Evolutionary conservation across 2,888 invertebrate genomes (phyloP).

Genomic region (Hesperia comma): DNA sequence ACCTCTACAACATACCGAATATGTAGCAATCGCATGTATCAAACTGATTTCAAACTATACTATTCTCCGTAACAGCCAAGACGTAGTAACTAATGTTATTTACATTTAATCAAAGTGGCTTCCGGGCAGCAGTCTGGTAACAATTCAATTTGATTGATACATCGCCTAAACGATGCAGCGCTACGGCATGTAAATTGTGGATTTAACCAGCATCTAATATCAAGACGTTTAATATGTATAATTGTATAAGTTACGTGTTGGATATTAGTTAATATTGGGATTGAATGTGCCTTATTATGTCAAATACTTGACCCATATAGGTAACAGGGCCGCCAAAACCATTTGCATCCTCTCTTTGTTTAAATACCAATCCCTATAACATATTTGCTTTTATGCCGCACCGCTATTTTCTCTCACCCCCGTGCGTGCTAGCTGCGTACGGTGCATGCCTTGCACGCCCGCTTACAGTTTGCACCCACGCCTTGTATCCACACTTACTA

Average conservation of each 20-base stretch:
- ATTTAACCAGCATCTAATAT: constrained; percentile 25
- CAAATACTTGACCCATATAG: no score
- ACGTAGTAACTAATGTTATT: constrained; percentile 20
- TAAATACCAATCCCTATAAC: no score
- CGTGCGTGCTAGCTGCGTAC: no score
- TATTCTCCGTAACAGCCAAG: constrained; percentile 10
- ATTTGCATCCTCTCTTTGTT: no score
- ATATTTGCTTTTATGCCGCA: no score
- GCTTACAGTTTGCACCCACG: no score
- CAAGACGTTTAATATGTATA: background rate
- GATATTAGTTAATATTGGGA: background rate
- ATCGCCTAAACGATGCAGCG: constrained; percentile 19
- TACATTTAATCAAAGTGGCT: constrained; percentile 36
- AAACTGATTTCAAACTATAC: constrained; percentile 7
- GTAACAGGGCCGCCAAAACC: no score
- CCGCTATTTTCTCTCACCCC: no score
- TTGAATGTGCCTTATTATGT: no score
- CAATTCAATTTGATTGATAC: constrained; percentile 37
- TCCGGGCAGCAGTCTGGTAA: constrained; percentile 20
- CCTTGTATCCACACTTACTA: no score
- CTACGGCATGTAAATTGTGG: constrained; percentile 28
- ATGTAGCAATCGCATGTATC: constrained; percentile 3
- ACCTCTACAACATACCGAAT: background rate
- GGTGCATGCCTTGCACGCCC: no score
- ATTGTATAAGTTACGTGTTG: background rate